Percentiles rank a stretch among this genome's conserved stretches.
Evolutionary conservation across 1,140 invertebrate genomes (phyloP).

Genomic region (Samia ricini): DNA sequence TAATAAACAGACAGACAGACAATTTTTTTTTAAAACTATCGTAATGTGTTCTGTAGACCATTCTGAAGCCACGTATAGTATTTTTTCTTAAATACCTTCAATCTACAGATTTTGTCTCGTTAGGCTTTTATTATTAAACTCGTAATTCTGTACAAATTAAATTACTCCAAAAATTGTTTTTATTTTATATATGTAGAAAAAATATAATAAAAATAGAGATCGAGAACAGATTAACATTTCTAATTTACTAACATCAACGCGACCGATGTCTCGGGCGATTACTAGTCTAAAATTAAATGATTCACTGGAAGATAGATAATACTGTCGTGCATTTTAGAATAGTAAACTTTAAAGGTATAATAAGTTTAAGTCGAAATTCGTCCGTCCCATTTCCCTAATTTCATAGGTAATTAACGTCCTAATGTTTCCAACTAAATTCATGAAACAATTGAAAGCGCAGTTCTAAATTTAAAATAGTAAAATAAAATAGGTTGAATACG

Average conservation of each 20-base stretch:
- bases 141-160: too few relatives aligned
- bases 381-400: background rate
- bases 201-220: background rate
- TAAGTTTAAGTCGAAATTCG: background rate
- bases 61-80: too few relatives aligned
- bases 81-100: too few relatives aligned
- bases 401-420: conserved; percentile 13
- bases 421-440: conserved; percentile 11
- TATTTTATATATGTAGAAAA: conserved; percentile 10
- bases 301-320: conserved; percentile 6
- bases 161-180: too few relatives aligned
- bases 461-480: conserved; percentile 19
- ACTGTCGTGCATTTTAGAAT: background rate
- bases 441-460: conserved; percentile 16
- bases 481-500: conserved; percentile 15
- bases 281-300: conserved; percentile 5
- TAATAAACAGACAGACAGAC: too few relatives aligned
- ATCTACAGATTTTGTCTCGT: too few relatives aligned
- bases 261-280: background rate
- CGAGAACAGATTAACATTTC: background rate
- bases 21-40: too few relatives aligned
- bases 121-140: too few relatives aligned
- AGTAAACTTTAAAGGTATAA: background rate
- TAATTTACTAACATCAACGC: background rate
- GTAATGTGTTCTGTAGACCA: too few relatives aligned